phyloP scores from a whole-genome alignment of 2,888 invertebrate species.

The Eudasyphora cyanicolor region DNA sequence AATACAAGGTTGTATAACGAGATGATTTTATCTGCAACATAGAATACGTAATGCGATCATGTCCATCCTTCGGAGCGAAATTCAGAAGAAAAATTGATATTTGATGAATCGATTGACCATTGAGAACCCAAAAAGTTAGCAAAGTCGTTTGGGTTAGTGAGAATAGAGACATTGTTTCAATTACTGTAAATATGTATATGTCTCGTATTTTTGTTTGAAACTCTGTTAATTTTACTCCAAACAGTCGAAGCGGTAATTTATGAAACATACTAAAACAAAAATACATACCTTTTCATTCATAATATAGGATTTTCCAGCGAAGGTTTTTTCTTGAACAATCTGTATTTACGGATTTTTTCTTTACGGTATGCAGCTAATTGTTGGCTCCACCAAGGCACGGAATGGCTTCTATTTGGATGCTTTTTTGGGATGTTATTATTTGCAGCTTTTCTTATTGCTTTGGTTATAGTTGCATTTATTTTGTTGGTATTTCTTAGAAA shows the following conservation, averaged over 20 bases:
- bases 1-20: slow-evolving; percentile 37
- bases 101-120: not conserved
- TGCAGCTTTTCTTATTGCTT: not conserved
- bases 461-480: not conserved
- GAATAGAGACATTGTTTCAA: not conserved
- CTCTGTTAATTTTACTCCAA: not conserved
- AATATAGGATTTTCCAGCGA: not conserved
- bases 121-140: not conserved
- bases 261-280: too few species aligned
- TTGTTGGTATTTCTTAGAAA: not conserved
- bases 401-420: not conserved
- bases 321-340: not conserved
- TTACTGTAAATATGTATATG: not conserved
- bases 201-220: not conserved
- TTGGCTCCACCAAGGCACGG: not conserved
- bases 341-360: not conserved
- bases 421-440: not conserved
- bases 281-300: not conserved
- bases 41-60: slow-evolving; percentile 25
- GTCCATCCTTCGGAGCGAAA: not conserved
- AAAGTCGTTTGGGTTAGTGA: not conserved
- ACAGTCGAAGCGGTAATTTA: too few species aligned
- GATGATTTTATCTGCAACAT: slow-evolving; percentile 19
- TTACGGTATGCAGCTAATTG: not conserved
- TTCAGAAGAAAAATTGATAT: not conserved